Evolutionary conservation across 2,797 vertebrate species (phyloP).

Genomic region (Chelonia mydas): DNA sequence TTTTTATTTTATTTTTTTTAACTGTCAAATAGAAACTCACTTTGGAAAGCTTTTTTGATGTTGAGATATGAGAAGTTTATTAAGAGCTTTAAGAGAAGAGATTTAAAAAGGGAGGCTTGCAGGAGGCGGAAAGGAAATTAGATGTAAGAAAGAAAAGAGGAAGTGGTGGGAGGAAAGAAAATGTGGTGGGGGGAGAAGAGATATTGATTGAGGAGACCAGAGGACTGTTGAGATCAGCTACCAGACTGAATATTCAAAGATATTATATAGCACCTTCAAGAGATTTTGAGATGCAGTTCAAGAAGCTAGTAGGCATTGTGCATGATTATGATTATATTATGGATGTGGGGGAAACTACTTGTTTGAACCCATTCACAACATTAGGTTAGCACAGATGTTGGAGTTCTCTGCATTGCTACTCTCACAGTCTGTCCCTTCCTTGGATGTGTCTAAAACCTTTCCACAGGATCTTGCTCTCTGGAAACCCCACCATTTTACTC

Average conservation of each 20-base stretch:
- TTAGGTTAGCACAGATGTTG: neutral
- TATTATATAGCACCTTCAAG: neutral
- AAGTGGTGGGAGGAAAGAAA: neutral
- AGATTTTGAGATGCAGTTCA: neutral
- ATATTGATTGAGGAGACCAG: neutral
- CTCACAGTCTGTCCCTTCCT: neutral
- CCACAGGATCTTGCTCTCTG: neutral
- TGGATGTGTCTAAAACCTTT: conserved; percentile 5
- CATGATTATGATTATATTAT: neutral
- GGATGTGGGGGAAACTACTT: neutral
- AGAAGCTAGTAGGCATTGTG: neutral
- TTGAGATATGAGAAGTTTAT: neutral
- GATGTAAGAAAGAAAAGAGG: neutral
- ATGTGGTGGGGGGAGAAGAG: neutral
- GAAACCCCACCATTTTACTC: neutral
- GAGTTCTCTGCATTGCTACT: neutral
- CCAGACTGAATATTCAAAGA: neutral
- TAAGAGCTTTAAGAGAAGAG: conserved; percentile 9
- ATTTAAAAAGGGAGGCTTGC: neutral
- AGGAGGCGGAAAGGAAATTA: neutral
- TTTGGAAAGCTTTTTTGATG: conserved; percentile 34
- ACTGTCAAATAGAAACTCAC: conserved; percentile 23
- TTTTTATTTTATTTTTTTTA: neutral
- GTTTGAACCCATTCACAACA: neutral
- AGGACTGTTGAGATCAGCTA: neutral